phyloP scores from a whole-genome alignment of 2,888 invertebrate species.

The Spisula solida region DNA sequence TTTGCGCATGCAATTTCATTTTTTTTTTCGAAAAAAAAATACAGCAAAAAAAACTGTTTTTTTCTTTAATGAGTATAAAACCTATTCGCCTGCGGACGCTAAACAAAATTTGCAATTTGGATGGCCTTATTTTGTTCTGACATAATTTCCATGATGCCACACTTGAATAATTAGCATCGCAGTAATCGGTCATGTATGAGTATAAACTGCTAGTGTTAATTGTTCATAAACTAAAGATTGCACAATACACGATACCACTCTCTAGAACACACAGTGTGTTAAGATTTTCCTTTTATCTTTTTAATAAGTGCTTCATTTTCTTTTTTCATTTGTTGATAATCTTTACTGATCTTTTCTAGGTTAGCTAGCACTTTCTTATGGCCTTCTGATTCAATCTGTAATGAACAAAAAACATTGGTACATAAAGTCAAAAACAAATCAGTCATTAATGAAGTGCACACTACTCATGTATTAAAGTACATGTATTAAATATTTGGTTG shows the following conservation, averaged over 20 bases:
- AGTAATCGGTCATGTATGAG: not conserved
- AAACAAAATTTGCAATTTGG: no score
- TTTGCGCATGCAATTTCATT: no score
- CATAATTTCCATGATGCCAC: no score
- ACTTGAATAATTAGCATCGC: no score
- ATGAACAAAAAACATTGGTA: slow-evolving; percentile 32
- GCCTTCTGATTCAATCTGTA: slow-evolving; percentile 85
- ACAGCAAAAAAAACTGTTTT: no score
- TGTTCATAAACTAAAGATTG: not conserved
- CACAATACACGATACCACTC: not conserved
- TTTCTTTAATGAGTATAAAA: no score
- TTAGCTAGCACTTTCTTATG: slow-evolving; percentile 84
- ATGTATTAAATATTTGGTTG: no score
- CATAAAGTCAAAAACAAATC: slow-evolving; percentile 12
- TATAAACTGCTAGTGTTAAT: not conserved
- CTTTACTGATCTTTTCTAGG: slow-evolving; percentile 85
- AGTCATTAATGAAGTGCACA: no score
- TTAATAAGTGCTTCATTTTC: slow-evolving; percentile 83
- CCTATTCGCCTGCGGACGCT: no score
- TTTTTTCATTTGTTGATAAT: slow-evolving; percentile 86
- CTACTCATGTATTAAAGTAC: no score
- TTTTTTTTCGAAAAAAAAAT: no score
- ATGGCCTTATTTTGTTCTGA: no score
- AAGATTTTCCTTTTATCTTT: slow-evolving; percentile 81
- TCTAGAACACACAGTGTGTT: not conserved